phyloP scores from a whole-genome alignment of 1,140 invertebrate species.

The Pemphigus obesinymphae region DNA sequence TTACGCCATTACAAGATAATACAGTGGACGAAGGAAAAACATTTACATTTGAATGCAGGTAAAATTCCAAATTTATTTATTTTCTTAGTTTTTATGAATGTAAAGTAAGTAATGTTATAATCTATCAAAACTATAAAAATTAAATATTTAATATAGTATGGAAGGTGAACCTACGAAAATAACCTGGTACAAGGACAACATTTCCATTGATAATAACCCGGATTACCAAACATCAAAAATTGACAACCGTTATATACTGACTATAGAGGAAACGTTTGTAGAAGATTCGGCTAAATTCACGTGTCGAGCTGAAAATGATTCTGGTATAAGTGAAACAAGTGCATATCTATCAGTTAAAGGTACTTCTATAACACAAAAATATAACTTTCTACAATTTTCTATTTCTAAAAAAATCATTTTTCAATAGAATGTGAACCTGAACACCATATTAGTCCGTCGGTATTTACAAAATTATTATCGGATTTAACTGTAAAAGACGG shows the following conservation, averaged over 20 bases:
- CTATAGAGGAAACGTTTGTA: constrained; percentile 73
- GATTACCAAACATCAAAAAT: constrained; percentile 61
- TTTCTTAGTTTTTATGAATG: background rate
- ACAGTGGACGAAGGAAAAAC: constrained; percentile 69
- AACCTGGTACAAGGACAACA: constrained; percentile 67
- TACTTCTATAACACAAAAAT: constrained; percentile 43
- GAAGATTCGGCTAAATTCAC: constrained; percentile 78
- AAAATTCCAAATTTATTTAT: background rate
- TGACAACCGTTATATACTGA: constrained; percentile 60
- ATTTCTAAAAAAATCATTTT: background rate
- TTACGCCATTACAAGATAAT: constrained; percentile 62
- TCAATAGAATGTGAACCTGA: constrained; percentile 61
- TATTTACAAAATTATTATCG: constrained; percentile 62
- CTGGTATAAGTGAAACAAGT: constrained; percentile 66
- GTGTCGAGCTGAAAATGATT: constrained; percentile 64
- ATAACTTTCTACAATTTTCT: background rate
- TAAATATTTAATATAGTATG: constrained; percentile 51
- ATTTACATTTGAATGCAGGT: constrained; percentile 61
- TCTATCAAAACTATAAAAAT: no score
- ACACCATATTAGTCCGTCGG: constrained; percentile 61
- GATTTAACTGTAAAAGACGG: constrained; percentile 63
- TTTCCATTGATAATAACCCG: constrained; percentile 63
- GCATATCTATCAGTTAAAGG: constrained; percentile 73
- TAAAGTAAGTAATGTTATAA: constrained; percentile 38
- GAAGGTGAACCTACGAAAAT: constrained; percentile 57